Conservation (phyloP, 2,113 vertebrate genomes). For the Lepus americanus region DNA sequence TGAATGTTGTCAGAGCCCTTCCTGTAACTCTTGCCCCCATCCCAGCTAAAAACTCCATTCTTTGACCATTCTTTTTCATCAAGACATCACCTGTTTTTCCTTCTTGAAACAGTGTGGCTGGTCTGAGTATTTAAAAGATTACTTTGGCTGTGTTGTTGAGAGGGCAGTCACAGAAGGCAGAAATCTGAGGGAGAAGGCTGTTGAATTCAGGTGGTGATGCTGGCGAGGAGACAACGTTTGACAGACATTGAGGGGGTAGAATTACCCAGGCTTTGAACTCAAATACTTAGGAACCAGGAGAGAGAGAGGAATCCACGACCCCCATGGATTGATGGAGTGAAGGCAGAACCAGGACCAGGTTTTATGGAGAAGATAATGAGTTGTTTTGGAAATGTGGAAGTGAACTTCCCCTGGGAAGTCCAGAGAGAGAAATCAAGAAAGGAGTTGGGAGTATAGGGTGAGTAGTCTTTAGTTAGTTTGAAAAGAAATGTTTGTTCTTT, state of each 20-base stretch:
- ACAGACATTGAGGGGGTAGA: not conserved
- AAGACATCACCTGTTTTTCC: not conserved
- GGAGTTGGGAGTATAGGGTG: not conserved
- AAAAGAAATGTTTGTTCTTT: slow-evolving; percentile 26
- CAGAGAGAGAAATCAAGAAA: not conserved
- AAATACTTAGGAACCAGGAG: not conserved
- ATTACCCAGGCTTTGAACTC: not conserved
- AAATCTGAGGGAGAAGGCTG: not conserved
- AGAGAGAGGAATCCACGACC: not conserved
- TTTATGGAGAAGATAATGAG: not conserved
- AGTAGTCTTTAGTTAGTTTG: not conserved
- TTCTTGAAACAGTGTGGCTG: not conserved
- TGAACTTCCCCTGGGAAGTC: not conserved
- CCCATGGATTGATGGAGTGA: not conserved
- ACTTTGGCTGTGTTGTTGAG: not conserved
- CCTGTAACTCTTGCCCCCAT: too few species aligned
- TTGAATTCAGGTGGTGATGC: not conserved
- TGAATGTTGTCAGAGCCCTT: not conserved
- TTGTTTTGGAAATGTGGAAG: not conserved
- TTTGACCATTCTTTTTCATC: not conserved
- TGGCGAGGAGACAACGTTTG: not conserved
- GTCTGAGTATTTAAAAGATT: slow-evolving; percentile 14
- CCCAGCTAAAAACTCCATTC: not conserved
- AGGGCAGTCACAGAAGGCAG: not conserved
- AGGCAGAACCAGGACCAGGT: not conserved